Evolutionary conservation across 1,140 invertebrate species (phyloP).

Genomic region (Pachypeltis micranthus): DNA sequence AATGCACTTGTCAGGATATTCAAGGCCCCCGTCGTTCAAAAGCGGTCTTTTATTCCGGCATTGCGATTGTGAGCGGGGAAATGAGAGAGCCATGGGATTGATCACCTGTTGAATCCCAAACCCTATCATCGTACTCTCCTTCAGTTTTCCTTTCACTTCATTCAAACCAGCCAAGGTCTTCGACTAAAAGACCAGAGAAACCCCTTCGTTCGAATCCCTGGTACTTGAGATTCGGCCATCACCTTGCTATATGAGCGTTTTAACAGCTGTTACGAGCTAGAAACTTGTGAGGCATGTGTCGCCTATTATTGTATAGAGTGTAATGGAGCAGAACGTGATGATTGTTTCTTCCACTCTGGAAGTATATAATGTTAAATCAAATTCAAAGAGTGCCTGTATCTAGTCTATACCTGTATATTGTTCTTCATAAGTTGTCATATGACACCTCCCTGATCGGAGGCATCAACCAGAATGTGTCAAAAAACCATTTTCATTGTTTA

Average conservation of each 20-base stretch:
- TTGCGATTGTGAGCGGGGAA: neutral
- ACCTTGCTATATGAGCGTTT: neutral
- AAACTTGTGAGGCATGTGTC: too few species aligned
- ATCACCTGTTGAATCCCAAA: neutral
- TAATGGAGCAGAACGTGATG: too few species aligned
- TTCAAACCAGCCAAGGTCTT: neutral
- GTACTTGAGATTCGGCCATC: neutral
- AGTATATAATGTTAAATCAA: too few species aligned
- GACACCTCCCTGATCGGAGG: too few species aligned
- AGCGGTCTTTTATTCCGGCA: neutral
- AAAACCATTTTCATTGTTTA: too few species aligned
- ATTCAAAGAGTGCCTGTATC: too few species aligned
- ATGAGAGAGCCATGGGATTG: neutral
- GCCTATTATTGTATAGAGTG: too few species aligned
- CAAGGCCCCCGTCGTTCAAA: neutral
- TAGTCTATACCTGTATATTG: too few species aligned
- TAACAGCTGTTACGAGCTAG: too few species aligned
- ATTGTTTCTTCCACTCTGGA: too few species aligned
- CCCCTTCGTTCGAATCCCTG: neutral
- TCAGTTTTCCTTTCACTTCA: neutral
- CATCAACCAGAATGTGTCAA: too few species aligned
- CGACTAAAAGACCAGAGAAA: neutral
- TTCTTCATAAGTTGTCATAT: too few species aligned
- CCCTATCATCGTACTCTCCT: neutral
- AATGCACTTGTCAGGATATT: neutral